Base-by-base conservation (phyloP, 2,888 invertebrate species). In the Yponomeuta plumbellus region DNA sequence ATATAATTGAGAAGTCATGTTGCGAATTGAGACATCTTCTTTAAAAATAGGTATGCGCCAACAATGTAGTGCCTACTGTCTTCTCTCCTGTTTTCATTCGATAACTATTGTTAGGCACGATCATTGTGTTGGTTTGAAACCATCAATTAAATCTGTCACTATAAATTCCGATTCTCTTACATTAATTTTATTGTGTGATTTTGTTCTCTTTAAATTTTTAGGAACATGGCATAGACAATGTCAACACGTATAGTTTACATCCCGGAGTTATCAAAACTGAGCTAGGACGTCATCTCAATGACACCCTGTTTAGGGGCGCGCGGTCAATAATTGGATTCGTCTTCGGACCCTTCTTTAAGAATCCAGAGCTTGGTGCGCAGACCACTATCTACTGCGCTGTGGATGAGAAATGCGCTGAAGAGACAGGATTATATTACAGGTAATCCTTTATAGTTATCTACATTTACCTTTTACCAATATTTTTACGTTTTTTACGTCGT, bases 201-300 rank as follows among this genome's bases (percentile, higher is more conserved):
- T 1, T 52, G 34, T 17, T 52, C 44, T 17, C 17, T 52, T 17
- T 52, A 17, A 13, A 5, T 17, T 69, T 75, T 11, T 70, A 90
- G 90, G 85, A 83, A 69, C 71, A 88, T 69, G 83, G 86, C 6
- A 86, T 90, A 68, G 82, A 84, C 67, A 93, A 92, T 2, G 92
- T 96, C 0, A 94, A 92, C 52, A 93, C 93, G 0, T 96, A 96
- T 80, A 90, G 93, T 67, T 80, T 95, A 0, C 96, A 96, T 78
- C 96, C 96, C 0, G 96, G 96, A 0, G 88, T 95, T 0, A 94
- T 96, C 64, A 92, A 92, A 70, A 97, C 97, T 0, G 96, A 96
- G 73, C 79, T 97, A 8, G 94, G 93, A 0, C 93, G 97, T n/a
- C 92, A 95, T 83, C 75, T 94, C 70, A 86, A 93, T 74, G 76